Base-by-base conservation (phyloP, 2,797 vertebrate species). In the Micromesistius poutassou region DNA sequence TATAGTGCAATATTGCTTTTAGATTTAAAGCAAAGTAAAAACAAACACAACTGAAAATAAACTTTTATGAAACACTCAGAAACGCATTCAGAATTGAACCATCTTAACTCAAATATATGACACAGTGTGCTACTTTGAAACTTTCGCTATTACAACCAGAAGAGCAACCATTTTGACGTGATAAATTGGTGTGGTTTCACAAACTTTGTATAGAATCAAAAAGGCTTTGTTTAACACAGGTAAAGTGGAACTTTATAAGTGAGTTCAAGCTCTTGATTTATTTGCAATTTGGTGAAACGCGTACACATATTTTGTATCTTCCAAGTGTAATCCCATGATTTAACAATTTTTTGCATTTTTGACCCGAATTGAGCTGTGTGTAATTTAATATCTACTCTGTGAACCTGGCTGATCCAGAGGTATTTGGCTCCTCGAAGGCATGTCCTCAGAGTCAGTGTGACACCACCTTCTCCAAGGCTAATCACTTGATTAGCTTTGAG, bases 1-100 rank as follows among this genome's bases (percentile, higher is more conserved):
- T 36, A 74, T 78, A 83, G 71, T 74, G 82, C 66, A 38, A 25
- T 40, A n/a, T 42, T 78, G 77, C 75, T 86, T 77, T 80, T 30
- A 72, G 55, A 82, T 76, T 40, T 36, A 33, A 40, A 75, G 79
- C 77, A 42, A 35, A 77, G 75, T 78, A 50, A 82, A 42, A 78
- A 31, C 72, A 74, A 30, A 46, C 25, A 80, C 75, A 80, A 38
- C 38, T 68, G 22, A 30, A 50, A 55, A 30, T 42, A 76, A 73
- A 79, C n/a, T 66, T 28, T 66, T 66, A 66, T 66, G 25, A 28
- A 10, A 66, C n/a, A 66, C 50, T 62, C 55, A 9, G 16, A 55
- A 55, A 55, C 55, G 22, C 55, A 62, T 62, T 62, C 55, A 62
- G n/a, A 66, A 28, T 66, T 8, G 25, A 28, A 66, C 62, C 40